Evolutionary conservation across 2,888 invertebrate species (phyloP), one percentile per base, ranked within the genome.

Genomic region (Cyclophora punctaria): DNA sequence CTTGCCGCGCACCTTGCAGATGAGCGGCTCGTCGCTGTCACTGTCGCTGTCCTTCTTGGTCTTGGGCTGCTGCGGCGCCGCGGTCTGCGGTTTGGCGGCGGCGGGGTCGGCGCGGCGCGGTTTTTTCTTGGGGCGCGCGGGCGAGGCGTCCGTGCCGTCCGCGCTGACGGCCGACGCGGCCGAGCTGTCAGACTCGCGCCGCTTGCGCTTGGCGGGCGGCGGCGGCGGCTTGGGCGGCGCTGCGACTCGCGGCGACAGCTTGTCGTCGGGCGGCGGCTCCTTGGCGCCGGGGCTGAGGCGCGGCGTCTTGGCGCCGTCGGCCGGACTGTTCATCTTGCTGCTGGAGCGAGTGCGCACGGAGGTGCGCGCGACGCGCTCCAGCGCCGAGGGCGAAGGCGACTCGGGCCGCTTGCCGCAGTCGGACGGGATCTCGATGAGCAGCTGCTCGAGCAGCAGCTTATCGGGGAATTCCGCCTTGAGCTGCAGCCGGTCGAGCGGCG

Each of bases 371-470:
- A 83, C 85, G 6, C 85, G 71, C 55, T 89, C 89, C 1, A 86
- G 64, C 34, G 86, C 78, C 2, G 87, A 85, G 33, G 89, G 89
- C 3, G 89, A 89, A 0, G 86, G 82, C 3, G 89, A 87, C 58
- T 78, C 82, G 1, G 82, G 73, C 64, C 83, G 67, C 68, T 90
- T 91, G 55, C 79, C 78, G 63, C 88, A 89, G 48, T 91, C 90
- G 35, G 88, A 80, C 3, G 96, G 96, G 63, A 96, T 96, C 75
- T 96, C 96, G 64, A 96, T 96, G 2, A 95, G 89, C 64, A 96
- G 90, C 72, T 96, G 95, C 69, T 95, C 94, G 44, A 95, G 82
- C 47, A 93, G 73, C 49, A 92, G 92, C 65, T 91, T 91, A 65
- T 90, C 85, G 51, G 82, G 89, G 60, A 83, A 89, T 63, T 85